Percentiles rank a stretch among this genome's conserved stretches.
These are phyloP conservation scores for Lycopodina hypogea DNA, from an alignment of 37 sponge, comb jelly and placozoan species.

Conservation along the genomic window DNA sequence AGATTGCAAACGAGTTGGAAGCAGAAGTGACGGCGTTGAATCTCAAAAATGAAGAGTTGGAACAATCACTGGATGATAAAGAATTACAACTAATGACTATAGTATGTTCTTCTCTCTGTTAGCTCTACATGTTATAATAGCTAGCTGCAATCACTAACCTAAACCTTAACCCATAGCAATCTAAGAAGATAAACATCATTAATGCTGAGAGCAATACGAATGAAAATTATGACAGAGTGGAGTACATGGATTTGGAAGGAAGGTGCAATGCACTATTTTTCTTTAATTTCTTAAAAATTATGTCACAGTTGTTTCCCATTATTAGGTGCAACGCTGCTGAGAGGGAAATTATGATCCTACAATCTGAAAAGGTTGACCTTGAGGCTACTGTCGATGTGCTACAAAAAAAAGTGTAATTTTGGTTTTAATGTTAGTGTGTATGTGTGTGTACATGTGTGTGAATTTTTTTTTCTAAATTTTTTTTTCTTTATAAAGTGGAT, in stretches of 20 bases:
- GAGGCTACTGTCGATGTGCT: constrained; percentile 20
- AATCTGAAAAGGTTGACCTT: constrained; percentile 42
- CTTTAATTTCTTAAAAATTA: not conserved
- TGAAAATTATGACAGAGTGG: constrained; percentile 37
- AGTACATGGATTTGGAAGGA: constrained; percentile 44
- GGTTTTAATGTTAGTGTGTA: too few relatives aligned
- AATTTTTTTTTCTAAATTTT: too few relatives aligned
- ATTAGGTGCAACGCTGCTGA: constrained; percentile 30
- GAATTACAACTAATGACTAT: constrained; percentile 39
- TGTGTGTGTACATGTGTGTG: too few relatives aligned
- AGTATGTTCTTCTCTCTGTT: constrained; percentile 22
- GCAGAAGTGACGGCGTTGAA: constrained; percentile 35
- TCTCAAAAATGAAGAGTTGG: constrained; percentile 57
- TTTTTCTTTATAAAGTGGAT: too few relatives aligned
- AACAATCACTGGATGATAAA: constrained; percentile 46
- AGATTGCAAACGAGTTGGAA: constrained; percentile 27
- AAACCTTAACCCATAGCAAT: constrained; percentile 24
- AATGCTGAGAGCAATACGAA: constrained; percentile 32
- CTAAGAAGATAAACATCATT: constrained; percentile 5
- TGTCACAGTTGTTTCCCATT: not conserved
- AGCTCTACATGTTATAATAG: not conserved
- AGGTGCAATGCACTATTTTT: constrained; percentile 14
- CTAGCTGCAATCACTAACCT: not conserved
- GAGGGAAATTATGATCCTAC: constrained; percentile 41
- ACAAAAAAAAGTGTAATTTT: constrained; percentile 43